These are phyloP conservation scores for Brenthis ino DNA, from an alignment of 2,888 invertebrate genomes.

Conservation along the genomic window DNA sequence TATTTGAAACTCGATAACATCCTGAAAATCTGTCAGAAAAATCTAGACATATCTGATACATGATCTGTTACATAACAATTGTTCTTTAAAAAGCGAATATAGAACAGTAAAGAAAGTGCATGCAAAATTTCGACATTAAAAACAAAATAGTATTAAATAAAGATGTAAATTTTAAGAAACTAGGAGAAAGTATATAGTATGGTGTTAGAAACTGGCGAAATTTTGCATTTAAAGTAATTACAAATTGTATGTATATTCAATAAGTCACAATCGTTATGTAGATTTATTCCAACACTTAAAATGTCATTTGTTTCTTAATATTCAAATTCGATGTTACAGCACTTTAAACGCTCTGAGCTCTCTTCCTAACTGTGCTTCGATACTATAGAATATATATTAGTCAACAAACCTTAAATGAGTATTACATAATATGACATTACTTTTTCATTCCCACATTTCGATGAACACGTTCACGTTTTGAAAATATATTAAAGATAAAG, in stretches of 20 bases:
- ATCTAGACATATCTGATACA: neutral
- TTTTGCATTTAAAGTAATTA: conserved; percentile 12
- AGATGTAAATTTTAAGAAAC: neutral
- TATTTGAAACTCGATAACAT: neutral
- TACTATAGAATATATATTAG: conserved; percentile 2
- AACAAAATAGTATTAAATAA: neutral
- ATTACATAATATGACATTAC: conserved; percentile 22
- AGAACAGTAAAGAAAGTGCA: neutral
- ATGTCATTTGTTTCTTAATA: neutral
- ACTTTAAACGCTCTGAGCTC: neutral
- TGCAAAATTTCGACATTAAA: neutral
- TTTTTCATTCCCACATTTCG: conserved; percentile 29
- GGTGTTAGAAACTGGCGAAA: conserved; percentile 7
- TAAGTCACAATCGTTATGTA: neutral
- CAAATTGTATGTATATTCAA: neutral
- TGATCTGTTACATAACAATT: neutral
- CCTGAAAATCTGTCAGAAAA: conserved; percentile 1
- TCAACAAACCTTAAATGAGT: neutral
- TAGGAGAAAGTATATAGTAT: conserved; percentile 10
- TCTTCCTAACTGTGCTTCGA: neutral
- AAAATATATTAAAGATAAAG: conserved; percentile 27
- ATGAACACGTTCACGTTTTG: conserved; percentile 29
- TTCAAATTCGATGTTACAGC: neutral
- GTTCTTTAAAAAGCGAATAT: too few species aligned
- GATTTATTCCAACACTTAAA: conserved; percentile 6